Conservation (phyloP, 2,888 invertebrate genomes). For the Eilema caniola region DNA sequence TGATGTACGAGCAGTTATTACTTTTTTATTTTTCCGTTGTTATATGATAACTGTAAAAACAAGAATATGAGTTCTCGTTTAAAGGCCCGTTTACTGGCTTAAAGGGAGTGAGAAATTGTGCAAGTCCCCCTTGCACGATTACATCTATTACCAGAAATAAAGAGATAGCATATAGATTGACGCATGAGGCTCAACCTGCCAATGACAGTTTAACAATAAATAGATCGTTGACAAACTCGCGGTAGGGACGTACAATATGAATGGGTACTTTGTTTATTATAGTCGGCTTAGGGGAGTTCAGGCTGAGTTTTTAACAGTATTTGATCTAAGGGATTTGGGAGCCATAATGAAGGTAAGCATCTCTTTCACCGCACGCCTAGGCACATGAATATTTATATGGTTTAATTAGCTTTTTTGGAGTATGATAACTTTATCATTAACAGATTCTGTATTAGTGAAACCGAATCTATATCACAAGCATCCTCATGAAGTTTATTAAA, state of each 20-base stretch:
- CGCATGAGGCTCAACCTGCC: background rate
- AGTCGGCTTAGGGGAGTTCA: background rate
- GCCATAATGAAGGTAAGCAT: no score
- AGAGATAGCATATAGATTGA: background rate
- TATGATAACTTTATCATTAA: background rate
- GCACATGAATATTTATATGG: no score
- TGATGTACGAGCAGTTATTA: constrained; percentile 24
- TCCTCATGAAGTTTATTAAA: background rate
- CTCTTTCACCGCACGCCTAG: no score
- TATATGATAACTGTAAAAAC: constrained; percentile 8
- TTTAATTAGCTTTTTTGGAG: no score
- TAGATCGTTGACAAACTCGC: background rate
- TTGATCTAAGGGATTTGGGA: no score
- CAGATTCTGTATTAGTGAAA: background rate
- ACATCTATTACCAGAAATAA: constrained; percentile 4
- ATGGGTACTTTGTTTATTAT: background rate
- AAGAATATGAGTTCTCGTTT: constrained; percentile 9
- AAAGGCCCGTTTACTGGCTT: background rate
- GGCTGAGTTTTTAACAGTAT: background rate
- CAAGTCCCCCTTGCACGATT: background rate
- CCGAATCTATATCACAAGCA: background rate
- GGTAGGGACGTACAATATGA: background rate
- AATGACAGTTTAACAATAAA: background rate
- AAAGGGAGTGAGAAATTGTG: background rate
- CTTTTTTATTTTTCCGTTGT: constrained; percentile 9